Conservation (phyloP, 2,888 invertebrate genomes). For the Hymenopus coronatus region DNA sequence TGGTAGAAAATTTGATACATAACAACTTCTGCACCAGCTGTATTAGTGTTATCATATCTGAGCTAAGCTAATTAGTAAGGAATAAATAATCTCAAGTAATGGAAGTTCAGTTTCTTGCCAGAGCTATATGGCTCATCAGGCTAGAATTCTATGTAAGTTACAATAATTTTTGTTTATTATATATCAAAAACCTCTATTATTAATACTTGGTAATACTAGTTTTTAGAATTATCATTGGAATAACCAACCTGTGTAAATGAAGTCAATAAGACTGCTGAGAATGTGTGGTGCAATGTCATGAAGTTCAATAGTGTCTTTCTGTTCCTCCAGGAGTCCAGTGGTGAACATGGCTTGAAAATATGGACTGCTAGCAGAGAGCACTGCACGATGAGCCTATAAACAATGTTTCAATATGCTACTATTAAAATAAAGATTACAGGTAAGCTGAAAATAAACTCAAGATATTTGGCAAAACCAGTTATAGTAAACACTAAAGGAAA, state of each 20-base stretch:
- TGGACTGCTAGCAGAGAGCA: constrained; percentile 83
- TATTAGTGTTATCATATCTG: no score
- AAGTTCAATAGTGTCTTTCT: constrained; percentile 74
- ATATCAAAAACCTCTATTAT: no score
- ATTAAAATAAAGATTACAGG: not conserved
- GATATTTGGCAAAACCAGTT: not conserved
- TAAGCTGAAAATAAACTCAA: not conserved
- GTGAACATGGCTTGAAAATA: constrained; percentile 95
- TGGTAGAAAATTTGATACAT: no score
- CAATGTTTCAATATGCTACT: not conserved
- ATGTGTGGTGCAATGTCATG: constrained; percentile 74
- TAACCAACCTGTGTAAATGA: constrained; percentile 76
- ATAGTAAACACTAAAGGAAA: not conserved
- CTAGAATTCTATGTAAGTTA: no score
- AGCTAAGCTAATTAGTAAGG: no score
- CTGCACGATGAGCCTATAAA: constrained; percentile 76
- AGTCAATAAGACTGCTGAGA: constrained; percentile 74
- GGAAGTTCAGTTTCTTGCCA: no score
- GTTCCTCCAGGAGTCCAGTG: constrained; percentile 78
- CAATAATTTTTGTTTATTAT: no score
- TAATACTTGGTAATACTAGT: no score
- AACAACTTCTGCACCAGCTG: no score
- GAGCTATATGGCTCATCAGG: no score
- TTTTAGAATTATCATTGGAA: no score
- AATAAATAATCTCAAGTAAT: no score